phyloP scores from a whole-genome alignment of 2,888 invertebrate genomes.

The Operophtera brumata region DNA sequence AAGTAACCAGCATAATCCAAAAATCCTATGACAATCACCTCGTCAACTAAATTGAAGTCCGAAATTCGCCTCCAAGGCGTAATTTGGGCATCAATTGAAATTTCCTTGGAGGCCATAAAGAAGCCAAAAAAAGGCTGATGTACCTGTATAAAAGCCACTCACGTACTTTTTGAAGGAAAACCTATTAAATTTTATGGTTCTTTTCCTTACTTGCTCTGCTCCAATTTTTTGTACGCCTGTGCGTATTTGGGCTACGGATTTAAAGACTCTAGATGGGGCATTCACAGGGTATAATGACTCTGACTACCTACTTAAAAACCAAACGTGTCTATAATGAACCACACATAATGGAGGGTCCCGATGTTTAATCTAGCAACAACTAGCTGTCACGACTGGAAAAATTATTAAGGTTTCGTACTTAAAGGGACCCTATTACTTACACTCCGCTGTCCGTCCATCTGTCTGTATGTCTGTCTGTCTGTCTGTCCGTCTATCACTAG shows the following conservation, averaged over 20 bases:
- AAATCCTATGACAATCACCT: neutral
- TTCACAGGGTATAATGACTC: neutral
- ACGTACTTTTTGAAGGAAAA: constrained; percentile 75
- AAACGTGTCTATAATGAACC: no score
- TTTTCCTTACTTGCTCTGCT: constrained; percentile 77
- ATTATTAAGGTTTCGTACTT: no score
- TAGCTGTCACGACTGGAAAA: no score
- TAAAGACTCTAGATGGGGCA: constrained; percentile 45
- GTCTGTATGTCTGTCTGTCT: no score
- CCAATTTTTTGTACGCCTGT: constrained; percentile 71
- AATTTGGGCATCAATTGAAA: constrained; percentile 33
- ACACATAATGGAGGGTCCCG: no score
- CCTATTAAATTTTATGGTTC: constrained; percentile 78
- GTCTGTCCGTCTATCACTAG: no score
- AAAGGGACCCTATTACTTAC: no score
- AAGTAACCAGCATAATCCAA: neutral
- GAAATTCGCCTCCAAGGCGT: constrained; percentile 19
- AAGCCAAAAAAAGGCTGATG: constrained; percentile 51
- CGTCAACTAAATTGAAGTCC: neutral
- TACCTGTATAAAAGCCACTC: constrained; percentile 60
- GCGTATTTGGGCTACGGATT: constrained; percentile 36
- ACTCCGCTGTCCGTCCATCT: no score
- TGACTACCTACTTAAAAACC: no score
- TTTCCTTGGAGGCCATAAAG: constrained; percentile 32
- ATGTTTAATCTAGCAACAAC: no score